Conservation (phyloP, 1,140 invertebrate genomes). For the Phortica variegata region DNA sequence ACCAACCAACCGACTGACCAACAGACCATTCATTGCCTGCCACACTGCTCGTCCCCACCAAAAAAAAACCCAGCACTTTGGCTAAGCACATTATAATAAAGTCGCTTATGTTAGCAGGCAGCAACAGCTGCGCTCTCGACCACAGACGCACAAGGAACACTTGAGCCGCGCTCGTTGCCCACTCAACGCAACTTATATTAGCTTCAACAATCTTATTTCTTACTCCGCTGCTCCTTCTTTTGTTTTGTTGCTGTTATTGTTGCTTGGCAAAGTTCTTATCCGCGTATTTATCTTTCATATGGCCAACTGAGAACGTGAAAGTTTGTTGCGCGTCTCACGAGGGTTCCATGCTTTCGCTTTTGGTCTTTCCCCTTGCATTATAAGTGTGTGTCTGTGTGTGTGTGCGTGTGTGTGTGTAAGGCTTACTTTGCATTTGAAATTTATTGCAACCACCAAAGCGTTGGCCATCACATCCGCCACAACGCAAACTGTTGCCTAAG, state of each 20-base stretch:
- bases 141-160: too few species aligned
- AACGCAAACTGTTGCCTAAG: slow-evolving; percentile 15
- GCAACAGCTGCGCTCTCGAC: slow-evolving; percentile 25
- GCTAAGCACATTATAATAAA: slow-evolving; percentile 50
- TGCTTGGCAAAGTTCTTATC: slow-evolving; percentile 42
- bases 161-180: too few species aligned
- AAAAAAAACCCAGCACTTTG: too few species aligned
- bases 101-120: slow-evolving; percentile 30
- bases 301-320: slow-evolving; percentile 27
- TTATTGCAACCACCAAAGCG: slow-evolving; percentile 37
- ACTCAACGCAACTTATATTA: slow-evolving; percentile 56
- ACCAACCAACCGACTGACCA: not conserved
- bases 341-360: too few species aligned
- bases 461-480: not conserved
- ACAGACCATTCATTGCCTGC: not conserved
- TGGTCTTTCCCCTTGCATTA: too few species aligned
- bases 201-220: slow-evolving; percentile 25
- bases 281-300: slow-evolving; percentile 52
- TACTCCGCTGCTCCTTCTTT: too few species aligned
- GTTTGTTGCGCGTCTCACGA: slow-evolving; percentile 15
- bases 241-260: not conserved
- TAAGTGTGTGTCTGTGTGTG: too few species aligned
- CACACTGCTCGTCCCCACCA: slow-evolving; percentile 7
- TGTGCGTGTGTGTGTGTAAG: slow-evolving; percentile 24
- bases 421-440: slow-evolving; percentile 37